Evolutionary conservation across 2,797 vertebrate species (phyloP).

Genomic region (Dromococcyx pavoninus): DNA sequence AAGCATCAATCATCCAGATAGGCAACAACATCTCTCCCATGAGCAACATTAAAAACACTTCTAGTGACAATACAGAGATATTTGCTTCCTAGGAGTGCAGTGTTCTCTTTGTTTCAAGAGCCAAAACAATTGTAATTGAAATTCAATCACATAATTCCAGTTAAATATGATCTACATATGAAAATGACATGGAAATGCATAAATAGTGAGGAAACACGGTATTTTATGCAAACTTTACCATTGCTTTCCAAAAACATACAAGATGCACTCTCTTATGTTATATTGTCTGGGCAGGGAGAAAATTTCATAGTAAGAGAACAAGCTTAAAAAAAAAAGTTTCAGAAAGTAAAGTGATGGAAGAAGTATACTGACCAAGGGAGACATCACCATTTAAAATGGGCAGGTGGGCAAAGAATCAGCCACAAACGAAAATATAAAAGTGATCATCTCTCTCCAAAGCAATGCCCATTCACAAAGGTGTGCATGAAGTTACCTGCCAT

Average conservation of each 20-base stretch:
- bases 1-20: neutral
- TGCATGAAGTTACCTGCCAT: neutral
- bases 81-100: neutral
- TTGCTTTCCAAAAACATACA: neutral
- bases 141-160: neutral
- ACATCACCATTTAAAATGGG: neutral
- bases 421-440: neutral
- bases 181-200: neutral
- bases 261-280: neutral
- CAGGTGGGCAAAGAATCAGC: neutral
- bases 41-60: neutral
- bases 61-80: neutral
- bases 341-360: neutral
- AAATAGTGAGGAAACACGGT: neutral
- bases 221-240: neutral
- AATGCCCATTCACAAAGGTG: neutral
- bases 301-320: neutral
- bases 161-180: neutral
- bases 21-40: neutral
- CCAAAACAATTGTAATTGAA: neutral
- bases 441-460: neutral
- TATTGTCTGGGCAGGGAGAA: neutral
- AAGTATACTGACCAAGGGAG: neutral
- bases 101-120: neutral
- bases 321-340: conserved; percentile 27